Percentiles rank a stretch among this genome's conserved stretches.
These are phyloP conservation scores for Bucorvus abyssinicus DNA, from an alignment of 2,797 vertebrate genomes.

Conservation along the genomic window DNA sequence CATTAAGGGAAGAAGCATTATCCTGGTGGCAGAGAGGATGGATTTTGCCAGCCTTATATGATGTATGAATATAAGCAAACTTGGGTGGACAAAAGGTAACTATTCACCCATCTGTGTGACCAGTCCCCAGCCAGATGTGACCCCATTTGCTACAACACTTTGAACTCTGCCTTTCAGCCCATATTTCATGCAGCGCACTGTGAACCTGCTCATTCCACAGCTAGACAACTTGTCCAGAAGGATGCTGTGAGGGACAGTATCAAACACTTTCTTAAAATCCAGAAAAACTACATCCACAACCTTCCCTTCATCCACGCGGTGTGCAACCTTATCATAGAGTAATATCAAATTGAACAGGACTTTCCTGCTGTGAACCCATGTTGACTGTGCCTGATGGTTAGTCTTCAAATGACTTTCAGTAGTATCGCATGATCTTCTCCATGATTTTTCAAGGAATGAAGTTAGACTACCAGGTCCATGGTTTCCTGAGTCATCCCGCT, in stretches of 20 bases:
- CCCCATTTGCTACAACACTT: not conserved
- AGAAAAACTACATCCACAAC: not conserved
- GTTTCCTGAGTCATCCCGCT: not conserved
- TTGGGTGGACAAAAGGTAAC: not conserved
- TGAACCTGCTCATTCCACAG: not conserved
- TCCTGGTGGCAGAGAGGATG: not conserved
- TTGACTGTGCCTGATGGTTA: not conserved
- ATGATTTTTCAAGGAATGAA: not conserved
- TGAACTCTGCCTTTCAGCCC: not conserved
- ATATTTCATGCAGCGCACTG: not conserved
- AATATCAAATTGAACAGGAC: not conserved
- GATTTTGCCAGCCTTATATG: not conserved
- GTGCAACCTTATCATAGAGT: not conserved
- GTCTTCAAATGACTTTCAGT: not conserved
- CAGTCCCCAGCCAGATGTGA: too few species aligned
- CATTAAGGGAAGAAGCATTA: not conserved
- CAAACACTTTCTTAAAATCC: not conserved
- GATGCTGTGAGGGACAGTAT: not conserved
- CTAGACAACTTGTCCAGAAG: too few species aligned
- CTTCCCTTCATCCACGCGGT: not conserved
- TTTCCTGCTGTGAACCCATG: not conserved
- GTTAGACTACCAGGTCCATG: not conserved
- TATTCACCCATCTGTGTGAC: not conserved
- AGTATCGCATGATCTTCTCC: not conserved
- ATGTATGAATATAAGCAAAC: not conserved